Evolutionary conservation across 2,113 vertebrate genomes (phyloP), one percentile per base, ranked within the genome.

Genomic region (Gobius niger): DNA sequence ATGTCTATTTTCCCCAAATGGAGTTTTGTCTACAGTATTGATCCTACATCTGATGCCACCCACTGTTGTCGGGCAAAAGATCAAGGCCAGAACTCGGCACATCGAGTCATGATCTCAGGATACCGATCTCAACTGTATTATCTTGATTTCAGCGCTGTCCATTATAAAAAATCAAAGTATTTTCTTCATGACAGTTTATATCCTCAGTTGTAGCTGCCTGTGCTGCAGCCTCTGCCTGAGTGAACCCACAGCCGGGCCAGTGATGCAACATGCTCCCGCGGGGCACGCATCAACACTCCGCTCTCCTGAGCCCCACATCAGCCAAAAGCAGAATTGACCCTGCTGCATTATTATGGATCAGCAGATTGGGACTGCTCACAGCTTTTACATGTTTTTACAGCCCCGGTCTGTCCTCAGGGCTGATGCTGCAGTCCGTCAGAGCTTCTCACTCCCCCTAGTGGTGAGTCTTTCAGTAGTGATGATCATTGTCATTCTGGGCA

Each of bases 401-500:
- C 61, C 72, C 68, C 70, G 24, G 24, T 34, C 24, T 60, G 15
- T 80, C 44, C 66, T 12, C 13, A 5, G 64, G 53, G 75, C 77
- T 63, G 51, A 47, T 64, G 70, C 83, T 75, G 85, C 87, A 85
- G 72, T 71, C 44, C 42, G 49, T 44, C 14, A 15, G 65, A 75
- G 44, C 44, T 40, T 57, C n/a, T 76, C 54, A 34, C 75, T 44
- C 81, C 85, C 85, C 79, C 82, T 87, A 67, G 82, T 80, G 87
- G 87, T 15, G 77, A 47, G 42, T 63, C 2, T 47, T 61, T 18
- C 49, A 54, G 9, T 59, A 19, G 41, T 7, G 44, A 63, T 76
- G 64, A 72, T 88, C 83, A 80, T 90, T 89, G 86, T 80, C 82
- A 89, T 89, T 89, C 89, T 61, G 67, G 61, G 75, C 76, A 70